A percentile compares a stretch with the other conserved stretches of the same genome.
Evolutionary conservation across 2,888 invertebrate species (phyloP).

Genomic region (Syrista parreyssii): DNA sequence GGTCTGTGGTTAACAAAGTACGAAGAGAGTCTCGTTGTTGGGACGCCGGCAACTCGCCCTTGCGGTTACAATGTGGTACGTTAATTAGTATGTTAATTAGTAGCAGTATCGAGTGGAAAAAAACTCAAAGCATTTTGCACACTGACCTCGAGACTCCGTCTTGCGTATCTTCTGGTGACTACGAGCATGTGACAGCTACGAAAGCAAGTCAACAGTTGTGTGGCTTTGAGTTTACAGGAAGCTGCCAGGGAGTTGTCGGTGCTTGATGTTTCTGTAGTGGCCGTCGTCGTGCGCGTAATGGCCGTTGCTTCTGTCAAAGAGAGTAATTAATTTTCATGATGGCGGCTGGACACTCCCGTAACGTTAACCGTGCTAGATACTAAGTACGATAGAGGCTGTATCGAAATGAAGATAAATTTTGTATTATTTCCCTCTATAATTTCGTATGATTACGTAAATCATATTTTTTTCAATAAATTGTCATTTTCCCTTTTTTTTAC

Average conservation of each 20-base stretch:
- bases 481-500: not conserved
- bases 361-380: not conserved
- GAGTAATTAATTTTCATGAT: slow-evolving; percentile 46
- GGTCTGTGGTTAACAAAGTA: not conserved
- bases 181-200: not conserved
- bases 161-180: not conserved
- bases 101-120: slow-evolving; percentile 1
- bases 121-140: slow-evolving; percentile 25
- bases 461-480: not conserved
- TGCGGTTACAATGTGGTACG: not conserved
- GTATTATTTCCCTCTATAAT: not conserved
- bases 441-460: not conserved
- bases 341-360: slow-evolving; percentile 21
- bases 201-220: not conserved
- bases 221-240: slow-evolving; percentile 25
- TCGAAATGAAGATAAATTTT: not conserved
- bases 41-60: not conserved
- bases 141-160: slow-evolving; percentile 21
- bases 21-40: not conserved
- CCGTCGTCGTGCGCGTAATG: slow-evolving; percentile 19
- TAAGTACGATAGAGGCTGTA: not conserved
- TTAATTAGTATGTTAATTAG: slow-evolving; percentile 49
- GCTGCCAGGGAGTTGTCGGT: not conserved
- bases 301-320: slow-evolving; percentile 36
- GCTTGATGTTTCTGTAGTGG: not conserved